Conservation (phyloP, 2,888 invertebrate species). For the Cantharis lateralis region DNA sequence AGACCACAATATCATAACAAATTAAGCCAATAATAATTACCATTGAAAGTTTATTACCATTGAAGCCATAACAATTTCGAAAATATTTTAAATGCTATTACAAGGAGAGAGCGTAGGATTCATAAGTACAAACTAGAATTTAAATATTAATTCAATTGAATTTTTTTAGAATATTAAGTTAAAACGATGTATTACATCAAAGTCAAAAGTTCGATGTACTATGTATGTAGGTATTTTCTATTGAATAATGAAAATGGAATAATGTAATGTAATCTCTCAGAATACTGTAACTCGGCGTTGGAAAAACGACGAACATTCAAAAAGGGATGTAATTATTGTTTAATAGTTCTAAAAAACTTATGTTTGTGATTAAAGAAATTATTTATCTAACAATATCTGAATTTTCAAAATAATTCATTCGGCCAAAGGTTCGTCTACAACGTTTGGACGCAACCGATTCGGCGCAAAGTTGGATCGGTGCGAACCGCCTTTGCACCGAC, state of each 20-base stretch:
- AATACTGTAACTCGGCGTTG: too few species aligned
- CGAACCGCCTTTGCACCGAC: too few species aligned
- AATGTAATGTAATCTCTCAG: too few species aligned
- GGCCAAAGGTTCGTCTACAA: too few species aligned
- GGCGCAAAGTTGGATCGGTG: too few species aligned
- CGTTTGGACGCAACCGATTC: too few species aligned
- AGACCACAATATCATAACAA: background rate
- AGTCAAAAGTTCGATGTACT: background rate
- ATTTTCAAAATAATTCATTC: too few species aligned
- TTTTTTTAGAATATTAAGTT: background rate
- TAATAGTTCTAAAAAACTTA: too few species aligned
- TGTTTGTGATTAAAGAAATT: too few species aligned
- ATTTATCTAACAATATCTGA: too few species aligned
- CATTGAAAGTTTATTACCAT: background rate
- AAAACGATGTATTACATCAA: background rate
- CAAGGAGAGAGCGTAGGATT: background rate
- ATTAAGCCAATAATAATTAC: background rate
- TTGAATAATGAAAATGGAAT: background rate
- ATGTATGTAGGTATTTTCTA: background rate
- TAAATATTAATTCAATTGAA: background rate
- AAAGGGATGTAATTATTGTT: too few species aligned
- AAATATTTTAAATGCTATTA: background rate
- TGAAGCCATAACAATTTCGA: background rate
- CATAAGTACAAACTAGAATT: background rate
- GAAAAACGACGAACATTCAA: too few species aligned